Evolutionary conservation across 30 jellyfish, hydroid and myxozoan species (phyloP), one percentile per base, ranked within the genome.

Genomic region (Cassiopea xamachana): DNA sequence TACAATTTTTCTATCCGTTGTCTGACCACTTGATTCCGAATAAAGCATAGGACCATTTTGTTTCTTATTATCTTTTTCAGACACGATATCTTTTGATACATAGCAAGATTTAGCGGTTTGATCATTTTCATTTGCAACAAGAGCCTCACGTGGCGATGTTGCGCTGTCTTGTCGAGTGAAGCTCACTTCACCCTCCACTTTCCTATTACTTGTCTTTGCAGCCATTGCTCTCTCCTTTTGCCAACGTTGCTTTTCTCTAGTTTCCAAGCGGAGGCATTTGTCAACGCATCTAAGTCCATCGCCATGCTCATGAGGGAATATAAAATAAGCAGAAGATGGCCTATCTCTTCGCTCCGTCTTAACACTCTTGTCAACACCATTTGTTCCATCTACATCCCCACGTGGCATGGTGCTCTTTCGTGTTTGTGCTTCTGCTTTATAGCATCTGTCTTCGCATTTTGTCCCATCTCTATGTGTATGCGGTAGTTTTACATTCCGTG

Each of bases 251-350:
- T 45, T 74, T 69, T 83, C 87, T 27, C 98, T 48, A 76, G 77
- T 88, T 44, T 81, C 86, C 48, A 93, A 75, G 6, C 97, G 97
- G 18, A 67, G 46, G 70, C 98, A 93, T 68, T 60, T 88, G 7
- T 82, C 85, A 14, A 71, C 49, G 79, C 98, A 93, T 62, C 80
- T 71, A 1, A 94, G 69, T 16, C 98, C 98, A 84, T 93, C 98
- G 69, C 88, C 68, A 79, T 93, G 98, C 2, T 71, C 89, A 78
- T 93, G 98, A 19, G 98, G 98, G 18, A 93, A 69, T 83, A 15
- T 84, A 10, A 64, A 79, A 55, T 78, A 78, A 1, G 75, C 6
- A 9, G 51, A 13, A 13, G 87, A 78, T 13, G 87, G 87, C n/a
- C 14, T 78, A 9, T 69, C 1, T 43, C 74, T 78, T 14, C 27